A percentile compares a stretch with the other conserved stretches of the same genome.
Evolutionary conservation across 2,797 vertebrate species (phyloP).

Genomic region (Hyperoplus immaculatus): DNA sequence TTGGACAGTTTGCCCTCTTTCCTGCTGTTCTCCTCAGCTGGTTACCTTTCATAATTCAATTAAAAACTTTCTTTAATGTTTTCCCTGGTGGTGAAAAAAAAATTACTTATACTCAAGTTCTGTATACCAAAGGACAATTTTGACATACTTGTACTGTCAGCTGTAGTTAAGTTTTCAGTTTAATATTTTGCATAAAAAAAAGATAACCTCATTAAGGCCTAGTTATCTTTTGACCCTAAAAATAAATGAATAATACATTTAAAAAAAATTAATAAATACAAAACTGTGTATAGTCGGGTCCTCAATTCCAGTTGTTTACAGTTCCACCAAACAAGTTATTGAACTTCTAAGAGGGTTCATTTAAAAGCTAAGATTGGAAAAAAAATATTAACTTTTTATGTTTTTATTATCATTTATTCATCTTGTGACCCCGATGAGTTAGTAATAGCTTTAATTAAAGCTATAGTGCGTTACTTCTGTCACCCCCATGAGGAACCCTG

Average conservation of each 20-base stretch:
- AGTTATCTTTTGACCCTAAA: not conserved
- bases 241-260: no score
- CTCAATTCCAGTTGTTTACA: not conserved
- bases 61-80: not conserved
- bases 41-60: conserved; percentile 23
- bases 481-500: no score
- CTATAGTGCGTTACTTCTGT: no score
- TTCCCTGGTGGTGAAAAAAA: not conserved
- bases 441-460: no score
- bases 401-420: no score
- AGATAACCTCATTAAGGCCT: no score
- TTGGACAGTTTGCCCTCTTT: conserved; percentile 6
- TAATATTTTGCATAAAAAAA: not conserved
- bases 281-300: not conserved
- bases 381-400: not conserved
- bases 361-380: not conserved
- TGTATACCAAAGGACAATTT: not conserved
- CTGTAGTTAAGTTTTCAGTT: not conserved
- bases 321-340: not conserved
- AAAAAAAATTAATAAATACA: not conserved
- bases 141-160: not conserved
- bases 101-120: not conserved
- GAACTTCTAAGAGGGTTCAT: not conserved
- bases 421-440: no score
- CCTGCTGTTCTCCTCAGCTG: conserved; percentile 13